Percentiles rank a stretch among this genome's conserved stretches.
These are phyloP conservation scores for Synchiropus splendidus DNA, from an alignment of 2,113 vertebrate species.

Conservation along the genomic window DNA sequence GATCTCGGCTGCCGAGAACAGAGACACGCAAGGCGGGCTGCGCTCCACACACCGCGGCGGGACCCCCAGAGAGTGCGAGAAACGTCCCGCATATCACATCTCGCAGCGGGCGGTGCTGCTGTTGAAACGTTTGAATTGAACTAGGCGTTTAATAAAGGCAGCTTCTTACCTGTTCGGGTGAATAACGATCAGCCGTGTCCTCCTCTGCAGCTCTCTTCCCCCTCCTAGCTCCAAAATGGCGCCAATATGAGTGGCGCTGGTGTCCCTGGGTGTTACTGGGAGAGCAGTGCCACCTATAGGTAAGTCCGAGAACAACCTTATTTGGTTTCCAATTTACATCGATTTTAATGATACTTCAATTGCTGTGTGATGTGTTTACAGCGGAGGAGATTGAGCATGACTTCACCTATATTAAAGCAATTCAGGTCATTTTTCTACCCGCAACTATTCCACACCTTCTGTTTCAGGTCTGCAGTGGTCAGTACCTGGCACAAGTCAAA, in stretches of 20 bases:
- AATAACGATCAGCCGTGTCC: conserved; percentile 68
- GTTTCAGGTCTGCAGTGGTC: too few species aligned
- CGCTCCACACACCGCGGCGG: conserved; percentile 37
- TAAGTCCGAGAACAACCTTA: not conserved
- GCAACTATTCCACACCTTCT: too few species aligned
- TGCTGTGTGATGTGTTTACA: too few species aligned
- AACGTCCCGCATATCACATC: not conserved
- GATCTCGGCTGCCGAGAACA: conserved; percentile 41
- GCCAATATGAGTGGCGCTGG: conserved; percentile 82
- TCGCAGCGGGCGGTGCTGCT: not conserved
- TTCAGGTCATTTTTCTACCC: too few species aligned
- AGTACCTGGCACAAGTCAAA: too few species aligned
- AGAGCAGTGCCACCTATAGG: conserved; percentile 70
- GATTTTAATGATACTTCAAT: too few species aligned
- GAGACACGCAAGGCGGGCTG: conserved; percentile 43
- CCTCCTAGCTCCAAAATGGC: conserved; percentile 96
- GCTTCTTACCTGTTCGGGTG: conserved; percentile 61
- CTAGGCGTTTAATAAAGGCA: not conserved
- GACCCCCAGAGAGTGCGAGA: conserved; percentile 13
- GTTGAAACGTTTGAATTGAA: not conserved
- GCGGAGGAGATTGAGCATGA: too few species aligned
- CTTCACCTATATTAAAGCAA: too few species aligned
- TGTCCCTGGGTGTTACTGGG: conserved; percentile 43
- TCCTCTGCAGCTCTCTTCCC: conserved; percentile 75
- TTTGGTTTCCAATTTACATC: too few species aligned